Base-by-base conservation (phyloP, 2,888 invertebrate species). In the Apotomis capreana region DNA sequence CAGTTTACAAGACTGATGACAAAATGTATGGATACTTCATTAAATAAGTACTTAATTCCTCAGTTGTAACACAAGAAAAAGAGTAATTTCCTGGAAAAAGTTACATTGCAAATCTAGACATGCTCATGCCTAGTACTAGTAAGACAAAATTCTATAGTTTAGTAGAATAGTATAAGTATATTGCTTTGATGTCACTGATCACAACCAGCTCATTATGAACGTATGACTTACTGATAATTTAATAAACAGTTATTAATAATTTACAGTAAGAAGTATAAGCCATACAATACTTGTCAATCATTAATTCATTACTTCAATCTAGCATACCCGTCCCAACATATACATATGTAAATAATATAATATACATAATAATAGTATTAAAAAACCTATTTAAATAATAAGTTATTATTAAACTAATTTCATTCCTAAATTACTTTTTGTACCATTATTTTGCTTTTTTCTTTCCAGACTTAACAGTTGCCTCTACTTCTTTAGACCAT, bases 401-500 rank as follows among this genome's bases (percentile, higher is more conserved):
- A 58, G 57, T 65, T 26, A 26, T 37, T 58, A 37, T 36, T 46
- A 46, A 46, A 36, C 55, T 10, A 64, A 36, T 8, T 46, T n/a
- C 5, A 46, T 5, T 57, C 46, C 52, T 57, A 65, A 54, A 59
- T 49, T 15, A 58, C 58, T 44, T 12, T 71, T 68, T 65, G 40
- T 46, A 44, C 44, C 57, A 78, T 89, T 90, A 94, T 85, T 93
- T 87, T 12, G 90, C 91, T 78, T 91, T 94, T 80, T 93, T 94
- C 83, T 92, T 94, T n/a, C 89, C 91, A 72, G 92, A 90, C 76
- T 86, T 89, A 5, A 92, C 89, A 68, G 88, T 87, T 75, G 92
- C 83, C 80, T 94, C 94, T 44, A 95, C 90, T 83, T 95, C 95
- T 83, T 95, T 95, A 85, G 95, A 95, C 97, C 97, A 97, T 74